Evolutionary conservation across 2,888 invertebrate species (phyloP).

Genomic region (Disparrhopalites patrizii): DNA sequence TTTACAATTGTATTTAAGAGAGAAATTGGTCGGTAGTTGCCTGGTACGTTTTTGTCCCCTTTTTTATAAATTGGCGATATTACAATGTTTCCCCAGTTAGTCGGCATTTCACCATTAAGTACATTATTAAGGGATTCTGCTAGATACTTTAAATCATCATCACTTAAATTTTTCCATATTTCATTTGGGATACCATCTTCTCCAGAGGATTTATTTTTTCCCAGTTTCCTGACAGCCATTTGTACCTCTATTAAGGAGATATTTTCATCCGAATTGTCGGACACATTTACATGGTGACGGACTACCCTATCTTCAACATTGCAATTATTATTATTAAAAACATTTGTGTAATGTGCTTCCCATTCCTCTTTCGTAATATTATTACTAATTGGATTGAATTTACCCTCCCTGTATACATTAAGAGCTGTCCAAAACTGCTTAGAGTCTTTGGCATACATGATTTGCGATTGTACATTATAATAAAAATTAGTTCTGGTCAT

Average conservation of each 20-base stretch:
- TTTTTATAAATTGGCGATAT: constrained; percentile 42
- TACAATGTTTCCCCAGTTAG: constrained; percentile 29
- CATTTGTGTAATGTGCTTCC: background rate
- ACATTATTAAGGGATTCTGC: background rate
- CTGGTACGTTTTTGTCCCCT: constrained; percentile 33
- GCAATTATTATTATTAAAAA: background rate
- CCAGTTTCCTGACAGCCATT: background rate
- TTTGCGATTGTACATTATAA: background rate
- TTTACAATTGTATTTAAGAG: constrained; percentile 39
- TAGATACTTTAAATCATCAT: background rate
- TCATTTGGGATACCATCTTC: constrained; percentile 24
- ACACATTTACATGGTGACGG: background rate
- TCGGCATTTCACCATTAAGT: background rate
- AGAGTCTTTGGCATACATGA: background rate
- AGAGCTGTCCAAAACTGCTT: background rate
- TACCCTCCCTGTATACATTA: background rate
- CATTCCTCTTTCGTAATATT: background rate
- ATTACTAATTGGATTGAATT: background rate
- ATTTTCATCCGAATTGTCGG: background rate
- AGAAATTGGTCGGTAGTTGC: constrained; percentile 40
- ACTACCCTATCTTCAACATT: background rate
- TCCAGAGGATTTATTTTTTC: constrained; percentile 16
- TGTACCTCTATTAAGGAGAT: background rate
- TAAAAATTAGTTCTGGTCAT: background rate
- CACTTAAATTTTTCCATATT: constrained; percentile 8